Evolutionary conservation across 2,888 invertebrate species (phyloP).

Genomic region (Philhelius pedissequus): DNA sequence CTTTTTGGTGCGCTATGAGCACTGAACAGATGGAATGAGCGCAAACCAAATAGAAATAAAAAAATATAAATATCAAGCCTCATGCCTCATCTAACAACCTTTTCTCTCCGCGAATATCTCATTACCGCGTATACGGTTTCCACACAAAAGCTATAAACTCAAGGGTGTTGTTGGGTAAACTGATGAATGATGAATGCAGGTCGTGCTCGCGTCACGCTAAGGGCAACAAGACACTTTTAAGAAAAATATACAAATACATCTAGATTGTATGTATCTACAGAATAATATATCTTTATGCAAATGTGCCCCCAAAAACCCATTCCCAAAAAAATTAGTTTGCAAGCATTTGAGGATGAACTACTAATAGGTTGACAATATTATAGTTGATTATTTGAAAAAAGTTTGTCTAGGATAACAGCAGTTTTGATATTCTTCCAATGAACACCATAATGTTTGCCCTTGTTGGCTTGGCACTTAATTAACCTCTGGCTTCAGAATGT

Average conservation of each 20-base stretch:
- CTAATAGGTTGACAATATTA: background rate
- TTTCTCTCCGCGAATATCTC: slow-evolving; percentile 17
- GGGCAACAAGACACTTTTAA: slow-evolving; percentile 7
- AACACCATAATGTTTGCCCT: too few species aligned
- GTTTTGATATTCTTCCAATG: background rate
- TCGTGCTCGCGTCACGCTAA: background rate
- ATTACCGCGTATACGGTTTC: slow-evolving; percentile 46
- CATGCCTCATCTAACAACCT: slow-evolving; percentile 32
- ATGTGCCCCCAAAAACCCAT: slow-evolving; percentile 1
- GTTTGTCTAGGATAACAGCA: background rate
- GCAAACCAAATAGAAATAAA: slow-evolving; percentile 19
- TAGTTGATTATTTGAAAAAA: background rate
- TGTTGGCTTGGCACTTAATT: too few species aligned
- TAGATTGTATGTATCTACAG: background rate
- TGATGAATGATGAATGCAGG: slow-evolving; percentile 32
- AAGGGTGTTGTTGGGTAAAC: slow-evolving; percentile 9
- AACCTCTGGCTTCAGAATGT: too few species aligned
- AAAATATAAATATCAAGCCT: slow-evolving; percentile 28
- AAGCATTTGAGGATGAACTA: background rate
- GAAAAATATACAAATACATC: background rate
- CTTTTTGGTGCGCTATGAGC: slow-evolving; percentile 2
- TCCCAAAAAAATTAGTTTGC: background rate
- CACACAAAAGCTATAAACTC: slow-evolving; percentile 14
- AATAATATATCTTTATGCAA: background rate
- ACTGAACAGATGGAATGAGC: slow-evolving; percentile 27